Percentiles rank a stretch among this genome's conserved stretches.
Evolutionary conservation across 2,888 invertebrate species (phyloP).

Genomic region (Ommatoiulus sabulosus): DNA sequence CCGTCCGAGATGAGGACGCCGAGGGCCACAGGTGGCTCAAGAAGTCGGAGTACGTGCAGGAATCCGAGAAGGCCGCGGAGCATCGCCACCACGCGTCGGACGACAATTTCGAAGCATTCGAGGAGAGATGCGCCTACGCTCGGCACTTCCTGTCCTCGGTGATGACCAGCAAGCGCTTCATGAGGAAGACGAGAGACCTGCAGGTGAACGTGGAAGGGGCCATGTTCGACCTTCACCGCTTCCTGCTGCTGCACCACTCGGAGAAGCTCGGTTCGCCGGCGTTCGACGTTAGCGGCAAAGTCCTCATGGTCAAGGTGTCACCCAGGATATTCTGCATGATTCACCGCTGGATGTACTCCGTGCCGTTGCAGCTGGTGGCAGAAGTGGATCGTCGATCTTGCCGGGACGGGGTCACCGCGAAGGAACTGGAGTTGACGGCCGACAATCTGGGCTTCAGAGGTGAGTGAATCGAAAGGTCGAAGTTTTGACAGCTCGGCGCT

Average conservation of each 20-base stretch:
- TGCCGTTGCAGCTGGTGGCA: neutral
- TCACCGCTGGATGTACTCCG: constrained; percentile 35
- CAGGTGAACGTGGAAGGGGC: neutral
- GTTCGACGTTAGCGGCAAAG: neutral
- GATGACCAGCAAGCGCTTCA: neutral
- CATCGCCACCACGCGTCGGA: neutral
- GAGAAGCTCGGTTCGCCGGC: constrained; percentile 9
- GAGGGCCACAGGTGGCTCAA: neutral
- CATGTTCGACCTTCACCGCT: constrained; percentile 13
- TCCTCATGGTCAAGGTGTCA: neutral
- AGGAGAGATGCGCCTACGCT: neutral
- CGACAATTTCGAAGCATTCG: neutral
- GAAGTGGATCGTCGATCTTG: neutral
- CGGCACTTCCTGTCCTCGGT: constrained; percentile 3
- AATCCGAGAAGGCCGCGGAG: neutral
- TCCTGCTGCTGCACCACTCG: constrained; percentile 52
- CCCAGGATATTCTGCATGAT: constrained; percentile 18
- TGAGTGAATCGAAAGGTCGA: neutral
- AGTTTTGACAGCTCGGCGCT: too few relatives aligned
- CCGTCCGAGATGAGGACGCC: neutral
- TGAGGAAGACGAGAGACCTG: constrained; percentile 1
- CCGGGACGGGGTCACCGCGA: neutral
- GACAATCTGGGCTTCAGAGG: neutral
- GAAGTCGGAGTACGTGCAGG: neutral
- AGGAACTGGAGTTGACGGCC: neutral